Base-by-base conservation (phyloP, 2,888 invertebrate species). In the Agrotis segetum region DNA sequence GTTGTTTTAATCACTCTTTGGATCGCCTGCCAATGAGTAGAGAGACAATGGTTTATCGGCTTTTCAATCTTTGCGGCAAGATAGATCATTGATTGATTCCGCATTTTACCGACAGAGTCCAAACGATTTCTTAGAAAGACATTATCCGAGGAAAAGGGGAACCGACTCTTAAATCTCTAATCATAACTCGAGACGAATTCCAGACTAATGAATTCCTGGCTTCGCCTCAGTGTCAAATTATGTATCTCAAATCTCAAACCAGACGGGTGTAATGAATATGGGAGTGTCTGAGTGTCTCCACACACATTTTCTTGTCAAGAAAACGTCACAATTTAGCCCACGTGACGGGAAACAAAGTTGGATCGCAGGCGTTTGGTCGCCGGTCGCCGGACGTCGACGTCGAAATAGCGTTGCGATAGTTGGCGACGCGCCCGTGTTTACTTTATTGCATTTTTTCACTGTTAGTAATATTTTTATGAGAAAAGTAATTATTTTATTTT, bases 351-450 rank as follows among this genome's bases (percentile, higher is more conserved):
- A 85, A 87, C 87, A 89, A 88, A 84, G 85, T 85, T 84, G 63
- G 77, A 74, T 81, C 67, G 71, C 79, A 81, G 74, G 79, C 81
- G 81, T 71, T 71, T 44, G 64, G 73, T 70, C 74, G 71, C 83
- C 67, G 69, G 53, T 68, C 71, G 68, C 77, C 88, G 89, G 88
- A 89, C 90, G 85, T 80, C 86, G 89, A 89, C 91, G 92, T 93
- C 88, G 91, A 93, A 94, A 95, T 92, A 91, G 88, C 88, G 91
- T 88, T 88, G 89, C 89, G 89, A 83, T 90, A 89, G 81, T 93
- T 95, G 95, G 95, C 95, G 82, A 67, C 62, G 79, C 83, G 94
- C 95, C 95, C 93, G 81, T 87, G 79, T 88, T 88, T 89, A 90
- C 89, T 90, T 92, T 90, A 89, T 88, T 90, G 89, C 91, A 90